Evolutionary conservation across 1,140 invertebrate species (phyloP).

Genomic region (Tetramorium alpestre): DNA sequence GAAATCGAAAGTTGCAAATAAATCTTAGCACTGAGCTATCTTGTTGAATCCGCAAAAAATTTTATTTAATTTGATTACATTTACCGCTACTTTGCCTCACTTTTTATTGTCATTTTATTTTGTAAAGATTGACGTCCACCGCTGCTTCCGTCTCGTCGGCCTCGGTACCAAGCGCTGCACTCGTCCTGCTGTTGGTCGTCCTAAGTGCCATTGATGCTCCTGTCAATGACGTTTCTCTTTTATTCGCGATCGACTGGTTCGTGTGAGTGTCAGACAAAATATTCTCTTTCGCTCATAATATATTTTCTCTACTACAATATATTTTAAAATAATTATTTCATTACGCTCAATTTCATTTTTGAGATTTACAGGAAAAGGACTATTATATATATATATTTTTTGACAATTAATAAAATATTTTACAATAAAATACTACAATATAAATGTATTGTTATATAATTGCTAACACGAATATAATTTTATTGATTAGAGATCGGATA

Average conservation of each 20-base stretch:
- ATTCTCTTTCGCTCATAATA: neutral
- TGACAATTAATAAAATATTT: neutral
- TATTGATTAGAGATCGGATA: constrained; percentile 90
- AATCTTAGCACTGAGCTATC: neutral
- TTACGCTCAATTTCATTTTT: neutral
- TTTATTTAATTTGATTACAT: constrained; percentile 10
- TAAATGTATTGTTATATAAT: neutral
- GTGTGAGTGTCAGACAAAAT: constrained; percentile 89
- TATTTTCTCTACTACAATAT: neutral
- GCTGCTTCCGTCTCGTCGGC: constrained; percentile 96
- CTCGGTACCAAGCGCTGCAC: constrained; percentile 96
- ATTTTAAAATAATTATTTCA: neutral
- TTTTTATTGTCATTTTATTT: neutral
- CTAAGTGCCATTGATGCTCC: constrained; percentile 94
- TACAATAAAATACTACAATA: neutral
- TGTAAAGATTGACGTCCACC: constrained; percentile 93
- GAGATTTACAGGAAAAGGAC: neutral
- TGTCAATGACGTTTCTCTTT: constrained; percentile 92
- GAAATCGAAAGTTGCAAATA: too few relatives aligned
- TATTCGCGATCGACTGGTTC: constrained; percentile 96
- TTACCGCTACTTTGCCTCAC: neutral
- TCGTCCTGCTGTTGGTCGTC: constrained; percentile 94
- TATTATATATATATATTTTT: too few relatives aligned
- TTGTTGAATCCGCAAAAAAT: neutral
- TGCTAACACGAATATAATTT: neutral